Evolutionary conservation across 2,888 invertebrate species (phyloP).

Genomic region (Dastarcus helophoroides): DNA sequence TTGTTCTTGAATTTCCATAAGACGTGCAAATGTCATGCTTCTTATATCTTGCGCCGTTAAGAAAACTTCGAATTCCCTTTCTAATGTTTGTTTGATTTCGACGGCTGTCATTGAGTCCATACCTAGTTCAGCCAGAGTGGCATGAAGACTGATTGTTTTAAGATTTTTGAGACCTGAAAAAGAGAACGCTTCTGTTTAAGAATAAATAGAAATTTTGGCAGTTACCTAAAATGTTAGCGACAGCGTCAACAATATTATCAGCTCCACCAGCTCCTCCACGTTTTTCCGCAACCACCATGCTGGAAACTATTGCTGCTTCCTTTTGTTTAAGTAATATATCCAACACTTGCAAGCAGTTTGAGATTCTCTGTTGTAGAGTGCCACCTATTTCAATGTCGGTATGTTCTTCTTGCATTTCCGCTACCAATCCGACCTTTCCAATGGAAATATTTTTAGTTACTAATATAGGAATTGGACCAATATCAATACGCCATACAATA

Average conservation of each 20-base stretch:
- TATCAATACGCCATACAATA: too few relatives aligned
- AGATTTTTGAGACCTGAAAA: not conserved
- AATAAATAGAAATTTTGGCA: too few relatives aligned
- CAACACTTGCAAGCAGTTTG: constrained; percentile 47
- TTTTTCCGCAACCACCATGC: constrained; percentile 75
- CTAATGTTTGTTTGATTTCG: constrained; percentile 84
- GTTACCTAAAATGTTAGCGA: constrained; percentile 44
- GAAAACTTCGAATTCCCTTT: constrained; percentile 75
- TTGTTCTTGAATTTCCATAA: constrained; percentile 41
- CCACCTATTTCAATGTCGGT: constrained; percentile 39
- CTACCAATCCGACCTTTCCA: constrained; percentile 47
- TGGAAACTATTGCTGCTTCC: constrained; percentile 46
- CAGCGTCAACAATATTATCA: constrained; percentile 58
- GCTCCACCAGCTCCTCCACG: constrained; percentile 37
- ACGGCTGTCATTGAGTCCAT: constrained; percentile 96
- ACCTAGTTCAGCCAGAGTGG: constrained; percentile 76
- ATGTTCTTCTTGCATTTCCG: constrained; percentile 39
- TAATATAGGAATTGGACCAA: too few relatives aligned
- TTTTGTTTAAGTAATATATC: constrained; percentile 58
- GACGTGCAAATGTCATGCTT: constrained; percentile 61
- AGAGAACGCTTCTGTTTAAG: too few relatives aligned
- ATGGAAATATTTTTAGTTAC: too few relatives aligned
- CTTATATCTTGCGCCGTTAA: constrained; percentile 78
- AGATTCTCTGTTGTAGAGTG: constrained; percentile 53
- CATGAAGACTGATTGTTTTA: constrained; percentile 35